Evolutionary conservation across 2,888 invertebrate species (phyloP).

Genomic region (Drosophila mercatorum): DNA sequence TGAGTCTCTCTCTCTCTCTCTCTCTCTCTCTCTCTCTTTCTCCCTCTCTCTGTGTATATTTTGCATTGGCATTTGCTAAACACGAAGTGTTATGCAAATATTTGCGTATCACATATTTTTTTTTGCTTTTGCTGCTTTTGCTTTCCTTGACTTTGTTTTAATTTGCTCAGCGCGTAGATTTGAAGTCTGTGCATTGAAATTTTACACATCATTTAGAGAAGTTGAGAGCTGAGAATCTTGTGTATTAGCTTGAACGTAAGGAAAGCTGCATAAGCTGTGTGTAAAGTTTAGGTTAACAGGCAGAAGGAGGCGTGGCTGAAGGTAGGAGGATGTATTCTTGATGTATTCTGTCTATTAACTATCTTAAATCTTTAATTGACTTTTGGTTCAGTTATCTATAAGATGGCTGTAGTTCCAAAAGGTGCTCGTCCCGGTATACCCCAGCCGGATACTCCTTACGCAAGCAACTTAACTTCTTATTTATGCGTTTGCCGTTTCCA

Average conservation of each 20-base stretch:
- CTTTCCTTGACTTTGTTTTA: slow-evolving; percentile 40
- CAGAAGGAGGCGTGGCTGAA: not conserved
- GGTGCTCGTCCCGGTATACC: too few species aligned
- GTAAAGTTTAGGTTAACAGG: too few species aligned
- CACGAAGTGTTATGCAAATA: slow-evolving; percentile 77
- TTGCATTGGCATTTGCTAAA: slow-evolving; percentile 65
- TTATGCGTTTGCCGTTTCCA: not conserved
- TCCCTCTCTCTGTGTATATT: slow-evolving; percentile 15
- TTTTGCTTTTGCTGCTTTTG: slow-evolving; percentile 8
- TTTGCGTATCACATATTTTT: slow-evolving; percentile 63
- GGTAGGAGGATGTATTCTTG: not conserved
- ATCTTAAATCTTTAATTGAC: too few species aligned
- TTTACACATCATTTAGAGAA: slow-evolving; percentile 31
- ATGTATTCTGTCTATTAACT: not conserved
- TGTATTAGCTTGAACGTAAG: too few species aligned
- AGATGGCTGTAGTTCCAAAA: too few species aligned
- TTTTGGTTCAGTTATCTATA: too few species aligned
- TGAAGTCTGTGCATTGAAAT: not conserved
- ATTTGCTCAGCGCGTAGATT: slow-evolving; percentile 32
- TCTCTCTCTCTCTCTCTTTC: too few species aligned
- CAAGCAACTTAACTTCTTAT: not conserved
- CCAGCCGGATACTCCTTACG: not conserved
- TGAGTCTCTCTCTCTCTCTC: not conserved
- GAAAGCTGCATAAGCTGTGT: too few species aligned
- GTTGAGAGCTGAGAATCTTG: not conserved